These are phyloP conservation scores for Acanthochromis polyacanthus DNA, from an alignment of 2,113 vertebrate genomes.

Conservation along the genomic window DNA sequence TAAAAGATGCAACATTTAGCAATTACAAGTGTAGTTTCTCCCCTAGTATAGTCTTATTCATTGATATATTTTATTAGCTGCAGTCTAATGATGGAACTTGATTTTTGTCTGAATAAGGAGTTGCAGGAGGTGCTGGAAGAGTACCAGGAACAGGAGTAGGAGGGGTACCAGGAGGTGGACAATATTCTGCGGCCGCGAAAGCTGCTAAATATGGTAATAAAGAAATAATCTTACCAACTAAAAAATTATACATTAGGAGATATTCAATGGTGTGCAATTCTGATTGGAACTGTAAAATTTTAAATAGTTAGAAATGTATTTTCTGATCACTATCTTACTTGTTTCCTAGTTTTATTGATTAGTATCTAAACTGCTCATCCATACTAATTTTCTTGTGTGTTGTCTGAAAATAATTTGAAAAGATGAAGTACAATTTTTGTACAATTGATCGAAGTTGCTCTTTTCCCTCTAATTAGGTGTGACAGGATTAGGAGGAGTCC, in stretches of 20 bases:
- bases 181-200: conserved; percentile 62
- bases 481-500: conserved; percentile 22
- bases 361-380: too few species aligned
- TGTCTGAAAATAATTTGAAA: too few species aligned
- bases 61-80: too few species aligned
- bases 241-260: background rate
- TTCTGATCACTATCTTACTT: background rate
- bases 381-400: too few species aligned
- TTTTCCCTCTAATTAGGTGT: conserved; percentile 5
- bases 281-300: too few species aligned
- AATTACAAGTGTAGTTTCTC: too few species aligned
- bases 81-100: background rate
- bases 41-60: too few species aligned
- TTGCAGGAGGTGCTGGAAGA: conserved; percentile 24
- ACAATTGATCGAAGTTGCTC: background rate
- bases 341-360: background rate
- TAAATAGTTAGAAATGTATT: background rate
- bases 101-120: conserved; percentile 1
- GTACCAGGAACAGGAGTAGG: conserved; percentile 10
- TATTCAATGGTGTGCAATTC: too few species aligned
- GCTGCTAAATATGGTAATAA: conserved; percentile 57
- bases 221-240: background rate
- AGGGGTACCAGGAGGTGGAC: conserved; percentile 31
- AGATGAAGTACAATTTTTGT: too few species aligned
- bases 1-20: background rate